phyloP scores from a whole-genome alignment of 1,140 invertebrate genomes.

The Vanessa tameamea region DNA sequence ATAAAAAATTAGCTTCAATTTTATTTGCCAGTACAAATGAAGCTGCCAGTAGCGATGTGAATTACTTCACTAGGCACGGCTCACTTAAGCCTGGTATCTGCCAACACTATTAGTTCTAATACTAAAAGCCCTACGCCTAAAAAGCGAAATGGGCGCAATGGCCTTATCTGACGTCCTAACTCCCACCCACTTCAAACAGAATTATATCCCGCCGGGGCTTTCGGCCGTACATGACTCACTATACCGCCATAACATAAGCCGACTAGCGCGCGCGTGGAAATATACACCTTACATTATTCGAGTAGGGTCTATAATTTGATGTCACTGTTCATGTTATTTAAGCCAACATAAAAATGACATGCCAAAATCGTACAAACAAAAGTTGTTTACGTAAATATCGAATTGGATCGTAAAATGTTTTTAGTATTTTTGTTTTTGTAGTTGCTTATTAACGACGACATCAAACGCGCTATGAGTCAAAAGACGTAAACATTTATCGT shows the following conservation, averaged over 20 bases:
- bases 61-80: background rate
- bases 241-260: background rate
- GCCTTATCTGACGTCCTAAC: conserved; percentile 24
- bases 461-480: background rate
- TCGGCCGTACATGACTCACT: conserved; percentile 15
- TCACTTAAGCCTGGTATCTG: background rate
- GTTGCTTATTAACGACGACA: background rate
- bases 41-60: no score
- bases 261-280: background rate
- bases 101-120: conserved; percentile 5
- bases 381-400: conserved; percentile 8
- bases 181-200: conserved; percentile 23
- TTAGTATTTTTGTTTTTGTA: background rate
- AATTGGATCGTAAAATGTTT: conserved; percentile 12
- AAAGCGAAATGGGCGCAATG: conserved; percentile 18
- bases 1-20: background rate
- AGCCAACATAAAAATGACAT: conserved; percentile 5
- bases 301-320: background rate
- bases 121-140: conserved; percentile 19
- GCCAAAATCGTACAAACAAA: conserved; percentile 3
- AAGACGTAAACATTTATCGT: background rate
- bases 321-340: background rate
- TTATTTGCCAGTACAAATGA: no score
- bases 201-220: conserved; percentile 21
- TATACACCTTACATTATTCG: background rate